Percentiles rank a stretch among this genome's conserved stretches.
Conservation (phyloP, 37 sponge, comb jelly and placozoan species). For the Spongia lamella region DNA sequence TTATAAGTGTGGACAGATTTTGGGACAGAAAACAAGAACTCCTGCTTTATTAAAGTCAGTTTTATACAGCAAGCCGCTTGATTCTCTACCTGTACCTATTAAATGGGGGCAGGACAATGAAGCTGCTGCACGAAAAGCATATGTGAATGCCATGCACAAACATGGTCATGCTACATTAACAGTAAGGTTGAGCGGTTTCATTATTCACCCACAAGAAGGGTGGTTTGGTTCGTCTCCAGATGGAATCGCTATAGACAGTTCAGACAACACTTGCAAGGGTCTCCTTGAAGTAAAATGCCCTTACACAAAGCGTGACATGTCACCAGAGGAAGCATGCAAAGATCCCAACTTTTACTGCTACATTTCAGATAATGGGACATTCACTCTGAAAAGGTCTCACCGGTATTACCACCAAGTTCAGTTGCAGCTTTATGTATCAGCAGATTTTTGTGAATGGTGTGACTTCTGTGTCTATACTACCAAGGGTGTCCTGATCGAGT, state of each 20-base stretch:
- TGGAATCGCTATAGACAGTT: conserved; percentile 49
- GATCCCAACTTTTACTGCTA: conserved; percentile 32
- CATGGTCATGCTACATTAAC: conserved; percentile 28
- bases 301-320: conserved; percentile 17
- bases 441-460: conserved; percentile 31
- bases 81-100: conserved; percentile 24
- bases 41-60: conserved; percentile 8
- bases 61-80: conserved; percentile 40
- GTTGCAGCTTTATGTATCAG: conserved; percentile 39
- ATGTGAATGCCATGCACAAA: conserved; percentile 16
- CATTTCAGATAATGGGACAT: conserved; percentile 7
- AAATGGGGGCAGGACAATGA: conserved; percentile 54
- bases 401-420: conserved; percentile 53
- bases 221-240: conserved; percentile 66
- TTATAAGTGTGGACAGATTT: conserved; percentile 39
- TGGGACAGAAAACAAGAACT: conserved; percentile 14
- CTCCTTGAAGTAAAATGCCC: conserved; percentile 62
- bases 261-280: neutral
- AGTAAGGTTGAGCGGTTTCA: conserved; percentile 45
- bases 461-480: no score
- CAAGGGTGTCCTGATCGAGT: conserved; percentile 39
- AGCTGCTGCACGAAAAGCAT: conserved; percentile 12
- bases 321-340: conserved; percentile 42
- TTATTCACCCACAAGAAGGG: conserved; percentile 24
- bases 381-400: conserved; percentile 29